Evolutionary conservation across 2,888 invertebrate genomes (phyloP).

Genomic region (Boloria euphrosyne): DNA sequence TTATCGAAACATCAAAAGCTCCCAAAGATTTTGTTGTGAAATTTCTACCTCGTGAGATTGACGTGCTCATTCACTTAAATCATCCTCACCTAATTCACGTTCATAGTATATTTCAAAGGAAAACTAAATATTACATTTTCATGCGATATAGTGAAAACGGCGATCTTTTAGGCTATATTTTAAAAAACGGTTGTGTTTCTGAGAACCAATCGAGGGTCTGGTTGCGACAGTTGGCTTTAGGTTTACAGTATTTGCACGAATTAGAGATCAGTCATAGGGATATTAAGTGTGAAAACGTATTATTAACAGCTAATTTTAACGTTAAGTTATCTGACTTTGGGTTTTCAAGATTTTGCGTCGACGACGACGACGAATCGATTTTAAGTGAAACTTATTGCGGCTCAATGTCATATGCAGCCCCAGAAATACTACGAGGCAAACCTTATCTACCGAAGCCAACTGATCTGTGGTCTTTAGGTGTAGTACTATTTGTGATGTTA

Average conservation of each 20-base stretch:
- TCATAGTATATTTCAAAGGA: constrained; percentile 88
- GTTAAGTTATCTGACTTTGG: constrained; percentile 93
- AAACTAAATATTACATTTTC: constrained; percentile 88
- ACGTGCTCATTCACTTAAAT: constrained; percentile 87
- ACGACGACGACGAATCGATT: constrained; percentile 64
- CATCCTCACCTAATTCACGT: constrained; percentile 91
- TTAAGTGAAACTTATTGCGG: constrained; percentile 92
- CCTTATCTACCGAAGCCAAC: constrained; percentile 87
- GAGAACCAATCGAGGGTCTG: constrained; percentile 88
- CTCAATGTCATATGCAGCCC: constrained; percentile 93
- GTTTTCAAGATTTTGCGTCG: constrained; percentile 83
- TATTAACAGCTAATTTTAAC: constrained; percentile 87
- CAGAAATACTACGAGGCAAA: constrained; percentile 90
- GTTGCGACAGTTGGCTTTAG: constrained; percentile 86
- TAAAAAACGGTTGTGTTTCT: constrained; percentile 85
- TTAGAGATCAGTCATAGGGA: constrained; percentile 90
- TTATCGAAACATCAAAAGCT: constrained; percentile 87
- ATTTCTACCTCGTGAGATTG: constrained; percentile 92
- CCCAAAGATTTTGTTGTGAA: constrained; percentile 90
- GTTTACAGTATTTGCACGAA: constrained; percentile 87
- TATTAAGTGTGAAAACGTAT: constrained; percentile 91
- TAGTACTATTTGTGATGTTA: constrained; percentile 91
- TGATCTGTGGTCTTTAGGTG: constrained; percentile 91
- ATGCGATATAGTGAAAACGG: constrained; percentile 91
- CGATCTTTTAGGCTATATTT: constrained; percentile 87